Base-by-base conservation (phyloP, 2,888 invertebrate species). In the Andrena praecox region DNA sequence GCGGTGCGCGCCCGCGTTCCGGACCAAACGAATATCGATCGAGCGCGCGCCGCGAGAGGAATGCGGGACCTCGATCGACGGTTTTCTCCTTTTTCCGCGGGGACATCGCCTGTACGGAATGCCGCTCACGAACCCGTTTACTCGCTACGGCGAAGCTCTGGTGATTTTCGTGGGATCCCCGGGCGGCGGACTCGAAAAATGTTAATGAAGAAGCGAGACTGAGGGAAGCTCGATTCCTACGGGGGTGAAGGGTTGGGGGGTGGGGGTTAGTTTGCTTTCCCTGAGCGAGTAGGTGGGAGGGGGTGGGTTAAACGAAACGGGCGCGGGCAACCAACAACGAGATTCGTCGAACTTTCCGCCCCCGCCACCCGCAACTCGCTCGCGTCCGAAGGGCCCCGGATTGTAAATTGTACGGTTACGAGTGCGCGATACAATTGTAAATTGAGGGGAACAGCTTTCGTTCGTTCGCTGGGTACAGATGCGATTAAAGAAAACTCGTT, bases 21-120 rank as follows among this genome's bases (percentile, higher is more conserved):
- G 62, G 78, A n/a, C 70, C 82, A 66, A 72, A 69, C 74, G 73
- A 82, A 79, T 60, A 79, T 66, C 79, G 69, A 82, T 79, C 77
- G 70, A 80, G 69, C 48, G 48, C 66, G 27, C 31, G 12, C 42
- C 42, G 33, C 35, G 10, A 66, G 29, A 70, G 68, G 27, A 69
- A 78, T 27, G 59, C 48, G 5, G 27, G 69, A 48, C 33, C n/a
- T 16, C 0, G 33, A 24, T 2, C 20, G 24, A 12, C 24, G 12
- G 12, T n/a, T 35, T 54, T 12, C 27, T 2, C 27, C n/a, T 2
- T 42, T 27, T 27, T 27, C n/a, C 35, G 52, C n/a, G 52, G 52
- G 52, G 52, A 52, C 52, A 52, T 33, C 16, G 73, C n/a, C 29
- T 2, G 3, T 27, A n/a, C 24, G 64, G 29, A n/a, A 69, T 52